Percentiles rank a stretch among this genome's conserved stretches.
Evolutionary conservation across 2,888 invertebrate species (phyloP).

Genomic region (Ditylenchus weischeri): DNA sequence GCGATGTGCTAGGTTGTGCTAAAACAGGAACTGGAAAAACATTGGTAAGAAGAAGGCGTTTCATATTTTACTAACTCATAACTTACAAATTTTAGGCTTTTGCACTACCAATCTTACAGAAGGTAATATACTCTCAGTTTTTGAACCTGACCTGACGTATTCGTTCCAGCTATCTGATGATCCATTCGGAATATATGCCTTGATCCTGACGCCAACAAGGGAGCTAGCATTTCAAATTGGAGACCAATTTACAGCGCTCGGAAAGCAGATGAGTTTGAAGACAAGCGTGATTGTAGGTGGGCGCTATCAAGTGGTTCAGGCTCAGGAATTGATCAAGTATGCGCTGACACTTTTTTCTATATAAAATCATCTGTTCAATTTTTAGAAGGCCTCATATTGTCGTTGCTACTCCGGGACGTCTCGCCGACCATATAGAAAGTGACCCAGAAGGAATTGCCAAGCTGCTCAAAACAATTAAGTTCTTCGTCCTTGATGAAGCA

Average conservation of each 20-base stretch:
- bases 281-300: constrained; percentile 83
- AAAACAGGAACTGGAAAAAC: constrained; percentile 98
- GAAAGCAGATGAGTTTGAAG: constrained; percentile 79
- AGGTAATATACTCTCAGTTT: constrained; percentile 32
- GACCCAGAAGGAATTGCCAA: constrained; percentile 58
- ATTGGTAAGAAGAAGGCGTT: constrained; percentile 61
- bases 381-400: constrained; percentile 77
- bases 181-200: constrained; percentile 90
- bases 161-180: constrained; percentile 72
- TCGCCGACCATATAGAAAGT: constrained; percentile 86
- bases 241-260: constrained; percentile 88
- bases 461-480: constrained; percentile 74
- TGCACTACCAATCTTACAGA: constrained; percentile 64
- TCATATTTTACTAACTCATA: no score
- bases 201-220: constrained; percentile 84
- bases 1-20: constrained; percentile 89
- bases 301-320: constrained; percentile 35
- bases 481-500: constrained; percentile 92
- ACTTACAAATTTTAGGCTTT: constrained; percentile 68
- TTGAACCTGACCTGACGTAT: neutral
- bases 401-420: constrained; percentile 88
- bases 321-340: constrained; percentile 19
- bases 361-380: neutral
- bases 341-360: neutral
- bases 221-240: constrained; percentile 68